Conservation (phyloP, 2,888 invertebrate species). For the Pyrocoelia pectoralis region DNA sequence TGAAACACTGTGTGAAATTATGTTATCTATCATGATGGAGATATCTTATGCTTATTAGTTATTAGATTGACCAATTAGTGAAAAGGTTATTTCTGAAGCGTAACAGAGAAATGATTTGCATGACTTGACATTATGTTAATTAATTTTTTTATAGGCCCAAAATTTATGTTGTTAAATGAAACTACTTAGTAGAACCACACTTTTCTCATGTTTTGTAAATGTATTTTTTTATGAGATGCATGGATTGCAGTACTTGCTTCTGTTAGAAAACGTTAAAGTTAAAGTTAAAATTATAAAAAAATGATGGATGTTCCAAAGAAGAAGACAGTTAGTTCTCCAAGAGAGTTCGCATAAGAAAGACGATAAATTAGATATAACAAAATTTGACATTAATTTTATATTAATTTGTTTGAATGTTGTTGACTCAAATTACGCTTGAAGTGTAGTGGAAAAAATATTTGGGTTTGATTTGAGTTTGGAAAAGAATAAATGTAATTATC, state of each 20-base stretch:
- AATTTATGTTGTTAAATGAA: neutral
- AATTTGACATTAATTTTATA: neutral
- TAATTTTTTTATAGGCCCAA: neutral
- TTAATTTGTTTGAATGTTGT: neutral
- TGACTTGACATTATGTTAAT: neutral
- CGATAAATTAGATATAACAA: neutral
- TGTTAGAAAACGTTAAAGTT: neutral
- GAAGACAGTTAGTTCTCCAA: neutral
- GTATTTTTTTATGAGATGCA: conserved; percentile 8
- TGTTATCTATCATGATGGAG: conserved; percentile 5
- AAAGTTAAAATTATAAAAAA: too few relatives aligned
- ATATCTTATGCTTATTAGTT: conserved; percentile 7
- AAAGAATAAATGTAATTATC: too few relatives aligned
- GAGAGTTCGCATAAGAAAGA: neutral
- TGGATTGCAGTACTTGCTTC: conserved; percentile 11
- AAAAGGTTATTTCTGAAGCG: too few relatives aligned
- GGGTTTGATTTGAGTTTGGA: too few relatives aligned
- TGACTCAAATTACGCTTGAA: too few relatives aligned
- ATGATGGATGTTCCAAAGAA: neutral
- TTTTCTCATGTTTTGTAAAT: neutral
- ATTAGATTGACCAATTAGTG: conserved; percentile 3
- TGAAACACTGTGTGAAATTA: conserved; percentile 29
- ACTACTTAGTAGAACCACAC: conserved; percentile 6
- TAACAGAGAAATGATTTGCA: neutral
- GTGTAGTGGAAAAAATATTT: too few relatives aligned